Base-by-base conservation (phyloP, 1,140 invertebrate species). In the Drosophila rufa region DNA sequence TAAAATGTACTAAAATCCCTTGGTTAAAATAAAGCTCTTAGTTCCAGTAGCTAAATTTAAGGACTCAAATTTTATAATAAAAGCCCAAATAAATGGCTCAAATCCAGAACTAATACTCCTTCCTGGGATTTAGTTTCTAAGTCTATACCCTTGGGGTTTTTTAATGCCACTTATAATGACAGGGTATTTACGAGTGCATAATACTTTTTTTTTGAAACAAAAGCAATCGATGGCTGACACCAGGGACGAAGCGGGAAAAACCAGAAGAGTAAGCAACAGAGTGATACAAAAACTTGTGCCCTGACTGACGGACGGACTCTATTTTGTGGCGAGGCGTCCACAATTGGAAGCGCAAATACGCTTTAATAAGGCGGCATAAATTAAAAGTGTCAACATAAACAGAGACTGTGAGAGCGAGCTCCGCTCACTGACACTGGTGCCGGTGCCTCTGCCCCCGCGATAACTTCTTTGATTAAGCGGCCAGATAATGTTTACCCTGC, bases 311-410 rank as follows among this genome's bases (percentile, higher is more conserved):
- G 46, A 43, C 27, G 2, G 25, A 38, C 22, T 33, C 14, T 30
- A 57, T 46, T 58, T 42, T 48, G 65, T 57, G 57, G 33, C 62
- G 42, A 77, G 55, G 30, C 57, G 38, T 25, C 25, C 70, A 69
- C 79, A 80, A 89, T 87, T 89, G 60, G 48, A 66, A 69, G 64
- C 48, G 51, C 76, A 87, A 82, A 75, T 60, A 79, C 50, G 53
- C 64, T 79, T 86, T 62, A 82, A 64, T 87, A 87, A 76, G 58
- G 58, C 69, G 59, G 64, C 67, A 89, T 87, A 82, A 80, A 87
- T 87, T 80, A 83, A 67, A 73, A 89, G 46, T 74, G 80, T 87
- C 76, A 89, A 89, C 68, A 87, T 66, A 78, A 80, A 84, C 66
- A 81, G 57, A 55, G 43, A 30, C 51, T 11, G 36, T 6, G 36